Base-by-base conservation (phyloP, 2,888 invertebrate species). In the Diarsia brunnea region DNA sequence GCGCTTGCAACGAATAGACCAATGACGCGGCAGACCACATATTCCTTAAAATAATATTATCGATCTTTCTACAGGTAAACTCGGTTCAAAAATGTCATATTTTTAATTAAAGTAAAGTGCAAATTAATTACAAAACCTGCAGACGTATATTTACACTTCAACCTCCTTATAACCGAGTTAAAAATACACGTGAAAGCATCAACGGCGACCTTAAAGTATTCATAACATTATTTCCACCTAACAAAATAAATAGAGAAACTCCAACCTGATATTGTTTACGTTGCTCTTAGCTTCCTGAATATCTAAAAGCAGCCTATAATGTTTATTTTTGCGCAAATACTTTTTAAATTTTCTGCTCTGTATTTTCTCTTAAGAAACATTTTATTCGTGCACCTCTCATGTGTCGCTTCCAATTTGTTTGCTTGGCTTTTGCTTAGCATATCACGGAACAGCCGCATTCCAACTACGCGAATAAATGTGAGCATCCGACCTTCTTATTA, bases 341-440 rank as follows among this genome's bases (percentile, higher is more conserved):
- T 88, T 85, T 82, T 79, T 21, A 87, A 85, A 85, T 82, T 80
- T 84, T 82, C 81, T 75, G 68, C 80, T 82, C 78, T 78, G 78
- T 88, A 85, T 85, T 89, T 90, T 88, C 86, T 85, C 81, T 86
- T 85, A 79, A 85, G 89, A 89, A 91, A 92, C 89, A 90, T 90
- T 91, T 91, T 91, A 89, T 90, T 89, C 89, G 83, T 88, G 87
- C 89, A 90, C 88, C 88, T 90, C 85, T 87, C 84, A 89, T 91
- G 90, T 90, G 92, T 91, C 91, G 90, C 91, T 90, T 90, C 92
- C 94, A 95, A 95, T 95, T 95, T 95, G 95, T 95, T 95, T 95
- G 92, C 94, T 93, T 92, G 93, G 92, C 94, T 94, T 94, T 95
- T 95, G 94, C 94, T 94, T 94, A 94, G 93, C 95, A 95, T 95